These are phyloP conservation scores for Strix aluco DNA, from an alignment of 2,113 vertebrate species.

Conservation along the genomic window DNA sequence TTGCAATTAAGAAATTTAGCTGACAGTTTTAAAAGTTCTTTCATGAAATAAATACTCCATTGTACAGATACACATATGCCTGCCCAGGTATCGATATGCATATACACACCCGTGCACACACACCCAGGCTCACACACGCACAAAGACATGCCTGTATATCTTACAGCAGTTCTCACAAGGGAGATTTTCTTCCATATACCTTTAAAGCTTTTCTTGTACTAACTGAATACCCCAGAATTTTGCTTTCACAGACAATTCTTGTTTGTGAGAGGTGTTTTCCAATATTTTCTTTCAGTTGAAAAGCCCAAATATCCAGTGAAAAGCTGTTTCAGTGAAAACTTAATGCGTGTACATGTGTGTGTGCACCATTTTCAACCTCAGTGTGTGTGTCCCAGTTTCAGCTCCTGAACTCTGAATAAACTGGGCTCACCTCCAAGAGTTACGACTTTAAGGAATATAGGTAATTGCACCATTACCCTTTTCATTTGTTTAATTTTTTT, in stretches of 20 bases:
- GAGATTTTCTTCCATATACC: background rate
- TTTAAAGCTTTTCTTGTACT: background rate
- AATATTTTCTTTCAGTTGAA: background rate
- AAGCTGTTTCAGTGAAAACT: background rate
- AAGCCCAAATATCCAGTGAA: background rate
- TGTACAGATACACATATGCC: background rate
- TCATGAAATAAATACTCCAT: background rate
- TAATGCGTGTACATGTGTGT: background rate
- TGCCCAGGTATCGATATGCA: background rate
- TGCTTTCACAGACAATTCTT: background rate
- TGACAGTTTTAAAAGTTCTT: background rate
- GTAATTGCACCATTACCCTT: slow-evolving; percentile 71
- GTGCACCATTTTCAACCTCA: slow-evolving; percentile 4
- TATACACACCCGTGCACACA: background rate
- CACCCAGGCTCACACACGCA: background rate
- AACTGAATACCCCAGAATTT: background rate
- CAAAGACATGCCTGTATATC: background rate
- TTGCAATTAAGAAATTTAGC: slow-evolving; percentile 36
- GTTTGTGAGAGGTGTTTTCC: background rate
- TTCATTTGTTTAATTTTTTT: slow-evolving; percentile 30
- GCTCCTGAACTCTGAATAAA: slow-evolving; percentile 64
- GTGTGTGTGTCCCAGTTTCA: slow-evolving; percentile 71
- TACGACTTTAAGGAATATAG: slow-evolving; percentile 66
- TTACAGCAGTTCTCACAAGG: background rate
- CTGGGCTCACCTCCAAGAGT: slow-evolving; percentile 50